Evolutionary conservation across 1,140 invertebrate genomes (phyloP).

Genomic region (Listronotus bonariensis): DNA sequence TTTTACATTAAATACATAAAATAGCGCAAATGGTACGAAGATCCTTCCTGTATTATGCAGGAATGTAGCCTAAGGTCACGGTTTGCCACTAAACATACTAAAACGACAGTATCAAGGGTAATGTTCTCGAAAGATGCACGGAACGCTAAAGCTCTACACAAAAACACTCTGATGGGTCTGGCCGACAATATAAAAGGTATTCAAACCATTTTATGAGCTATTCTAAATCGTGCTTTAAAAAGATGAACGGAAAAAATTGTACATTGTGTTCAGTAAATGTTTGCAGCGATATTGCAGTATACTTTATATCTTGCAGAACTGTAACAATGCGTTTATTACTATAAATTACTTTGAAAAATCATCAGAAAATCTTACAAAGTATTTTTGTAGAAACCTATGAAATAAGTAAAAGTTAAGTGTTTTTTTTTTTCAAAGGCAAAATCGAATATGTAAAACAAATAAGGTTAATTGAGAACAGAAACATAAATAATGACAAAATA

Average conservation of each 20-base stretch:
- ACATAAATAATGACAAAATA: too few relatives aligned
- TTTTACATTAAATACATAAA: too few relatives aligned
- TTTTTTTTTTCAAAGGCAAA: too few relatives aligned
- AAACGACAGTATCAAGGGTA: conserved; percentile 20
- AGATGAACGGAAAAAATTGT: conserved; percentile 24
- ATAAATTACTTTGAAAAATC: too few relatives aligned
- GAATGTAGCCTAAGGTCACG: conserved; percentile 30
- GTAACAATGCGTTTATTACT: conserved; percentile 4
- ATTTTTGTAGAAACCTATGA: too few relatives aligned
- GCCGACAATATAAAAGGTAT: conserved; percentile 27
- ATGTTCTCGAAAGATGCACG: conserved; percentile 29
- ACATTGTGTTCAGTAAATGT: conserved; percentile 21
- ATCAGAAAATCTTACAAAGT: too few relatives aligned
- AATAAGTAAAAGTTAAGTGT: too few relatives aligned
- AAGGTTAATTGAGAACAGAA: too few relatives aligned
- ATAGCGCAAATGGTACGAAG: too few relatives aligned
- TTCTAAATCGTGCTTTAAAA: conserved; percentile 16
- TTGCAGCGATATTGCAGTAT: conserved; percentile 9
- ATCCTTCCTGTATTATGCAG: conserved; percentile 21
- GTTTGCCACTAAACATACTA: conserved; percentile 21
- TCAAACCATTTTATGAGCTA: conserved; percentile 29
- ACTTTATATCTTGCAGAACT: conserved; percentile 13
- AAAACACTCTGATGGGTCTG: conserved; percentile 13
- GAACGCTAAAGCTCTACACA: conserved; percentile 15
- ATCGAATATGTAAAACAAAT: too few relatives aligned